These are phyloP conservation scores for Eristalis tenax DNA, from an alignment of 2,888 invertebrate genomes.

Conservation along the genomic window DNA sequence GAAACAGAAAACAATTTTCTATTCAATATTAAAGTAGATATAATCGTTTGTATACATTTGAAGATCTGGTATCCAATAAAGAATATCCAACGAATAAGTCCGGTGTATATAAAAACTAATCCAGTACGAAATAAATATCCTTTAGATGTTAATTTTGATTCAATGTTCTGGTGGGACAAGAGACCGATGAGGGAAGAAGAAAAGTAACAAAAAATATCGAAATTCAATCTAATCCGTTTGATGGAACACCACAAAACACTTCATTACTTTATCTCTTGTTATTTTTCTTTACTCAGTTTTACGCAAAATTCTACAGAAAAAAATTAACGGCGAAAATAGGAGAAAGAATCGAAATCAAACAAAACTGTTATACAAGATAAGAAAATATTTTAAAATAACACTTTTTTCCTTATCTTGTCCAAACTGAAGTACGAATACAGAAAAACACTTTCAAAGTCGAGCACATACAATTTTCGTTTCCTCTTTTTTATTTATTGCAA, in stretches of 20 bases:
- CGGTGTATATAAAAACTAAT: constrained; percentile 45
- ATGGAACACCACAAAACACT: constrained; percentile 5
- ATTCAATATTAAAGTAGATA: constrained; percentile 16
- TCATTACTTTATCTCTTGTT: constrained; percentile 13
- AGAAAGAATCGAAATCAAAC: constrained; percentile 30
- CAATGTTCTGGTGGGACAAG: not conserved
- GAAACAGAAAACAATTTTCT: constrained; percentile 11
- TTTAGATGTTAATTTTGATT: constrained; percentile 10
- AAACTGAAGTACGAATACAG: constrained; percentile 60
- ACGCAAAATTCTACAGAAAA: not conserved
- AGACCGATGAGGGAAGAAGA: not conserved
- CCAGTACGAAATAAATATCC: constrained; percentile 54
- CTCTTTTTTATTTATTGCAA: constrained; percentile 12
- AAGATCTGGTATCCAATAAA: constrained; percentile 50
- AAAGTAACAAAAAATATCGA: constrained; percentile 1
- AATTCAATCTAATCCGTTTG: constrained; percentile 22
- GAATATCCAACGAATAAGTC: constrained; percentile 45
- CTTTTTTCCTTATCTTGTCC: constrained; percentile 64
- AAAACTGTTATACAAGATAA: constrained; percentile 71
- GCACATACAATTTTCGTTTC: constrained; percentile 44
- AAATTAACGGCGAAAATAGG: constrained; percentile 35
- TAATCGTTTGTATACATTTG: constrained; percentile 15
- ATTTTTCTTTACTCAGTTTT: constrained; percentile 26
- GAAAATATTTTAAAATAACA: constrained; percentile 58
- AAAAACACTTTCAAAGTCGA: constrained; percentile 55